Conservation (phyloP, 2,888 invertebrate genomes). For the Strigamia transsilvanica region DNA sequence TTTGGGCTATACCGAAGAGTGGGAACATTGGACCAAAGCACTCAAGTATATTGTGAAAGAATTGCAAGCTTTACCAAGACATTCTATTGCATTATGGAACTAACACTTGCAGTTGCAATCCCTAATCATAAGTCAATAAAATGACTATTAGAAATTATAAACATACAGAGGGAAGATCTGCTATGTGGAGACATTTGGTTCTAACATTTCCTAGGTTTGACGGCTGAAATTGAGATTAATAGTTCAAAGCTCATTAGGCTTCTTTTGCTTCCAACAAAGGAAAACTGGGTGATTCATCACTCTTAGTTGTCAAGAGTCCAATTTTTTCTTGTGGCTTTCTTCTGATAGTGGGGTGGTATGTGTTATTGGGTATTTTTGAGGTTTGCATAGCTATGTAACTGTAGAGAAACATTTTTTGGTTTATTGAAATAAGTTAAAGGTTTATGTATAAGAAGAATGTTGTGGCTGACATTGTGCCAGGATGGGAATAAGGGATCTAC, state of each 20-base stretch:
- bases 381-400: too few species aligned
- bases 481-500: too few species aligned
- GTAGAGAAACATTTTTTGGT: too few species aligned
- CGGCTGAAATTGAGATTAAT: too few species aligned
- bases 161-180: too few species aligned
- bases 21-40: background rate
- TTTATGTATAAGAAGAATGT: background rate
- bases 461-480: too few species aligned
- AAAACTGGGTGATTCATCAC: background rate
- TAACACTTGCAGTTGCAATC: background rate
- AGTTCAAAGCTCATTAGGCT: background rate
- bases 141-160: too few species aligned
- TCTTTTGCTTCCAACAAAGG: background rate
- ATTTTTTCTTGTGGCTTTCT: background rate
- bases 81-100: background rate
- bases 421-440: background rate
- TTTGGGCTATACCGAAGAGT: background rate
- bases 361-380: background rate
- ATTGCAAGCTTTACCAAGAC: background rate
- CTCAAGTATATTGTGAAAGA: background rate
- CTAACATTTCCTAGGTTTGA: too few species aligned
- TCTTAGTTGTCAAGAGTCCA: background rate
- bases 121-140: too few species aligned
- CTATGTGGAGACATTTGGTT: too few species aligned
- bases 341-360: background rate